phyloP scores from a whole-genome alignment of 2,797 vertebrate species.

The Sparidentex hasta region DNA sequence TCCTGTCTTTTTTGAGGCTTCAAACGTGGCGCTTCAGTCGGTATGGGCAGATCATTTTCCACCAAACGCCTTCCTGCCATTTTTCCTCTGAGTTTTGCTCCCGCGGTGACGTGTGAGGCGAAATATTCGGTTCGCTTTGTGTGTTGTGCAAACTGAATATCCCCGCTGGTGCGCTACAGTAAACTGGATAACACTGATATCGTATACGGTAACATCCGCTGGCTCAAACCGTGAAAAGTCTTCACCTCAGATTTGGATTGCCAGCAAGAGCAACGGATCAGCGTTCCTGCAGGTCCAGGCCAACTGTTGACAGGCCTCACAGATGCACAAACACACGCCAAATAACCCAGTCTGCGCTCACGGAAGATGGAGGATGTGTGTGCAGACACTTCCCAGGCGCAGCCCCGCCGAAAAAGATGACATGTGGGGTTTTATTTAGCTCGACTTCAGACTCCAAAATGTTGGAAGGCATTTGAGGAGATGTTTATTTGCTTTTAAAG shows the following conservation, averaged over 20 bases:
- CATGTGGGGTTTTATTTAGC: slow-evolving; percentile 57
- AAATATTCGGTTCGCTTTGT: slow-evolving; percentile 24
- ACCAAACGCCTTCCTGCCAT: slow-evolving; percentile 12
- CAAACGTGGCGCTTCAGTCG: background rate
- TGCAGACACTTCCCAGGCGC: slow-evolving; percentile 36
- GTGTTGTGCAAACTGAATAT: slow-evolving; percentile 27
- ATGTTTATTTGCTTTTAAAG: slow-evolving; percentile 79
- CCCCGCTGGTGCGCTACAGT: slow-evolving; percentile 23
- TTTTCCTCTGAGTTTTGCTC: slow-evolving; percentile 25
- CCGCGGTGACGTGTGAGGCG: slow-evolving; percentile 14
- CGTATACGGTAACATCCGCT: slow-evolving; percentile 46
- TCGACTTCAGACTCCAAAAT: slow-evolving; percentile 59
- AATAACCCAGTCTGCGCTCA: slow-evolving; percentile 33
- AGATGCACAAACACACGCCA: slow-evolving; percentile 36
- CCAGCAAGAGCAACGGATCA: slow-evolving; percentile 32
- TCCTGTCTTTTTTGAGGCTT: slow-evolving; percentile 29
- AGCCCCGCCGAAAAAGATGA: slow-evolving; percentile 47
- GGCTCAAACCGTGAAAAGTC: slow-evolving; percentile 40
- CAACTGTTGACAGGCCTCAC: slow-evolving; percentile 43
- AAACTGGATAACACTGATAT: slow-evolving; percentile 37
- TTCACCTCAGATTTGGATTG: slow-evolving; percentile 38
- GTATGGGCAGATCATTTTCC: background rate
- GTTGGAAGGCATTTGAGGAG: slow-evolving; percentile 59
- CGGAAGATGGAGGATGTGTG: slow-evolving; percentile 44
- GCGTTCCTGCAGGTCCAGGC: slow-evolving; percentile 42